Conservation (phyloP, 2,888 invertebrate species). For the Poecilobothrus nobilitatus region DNA sequence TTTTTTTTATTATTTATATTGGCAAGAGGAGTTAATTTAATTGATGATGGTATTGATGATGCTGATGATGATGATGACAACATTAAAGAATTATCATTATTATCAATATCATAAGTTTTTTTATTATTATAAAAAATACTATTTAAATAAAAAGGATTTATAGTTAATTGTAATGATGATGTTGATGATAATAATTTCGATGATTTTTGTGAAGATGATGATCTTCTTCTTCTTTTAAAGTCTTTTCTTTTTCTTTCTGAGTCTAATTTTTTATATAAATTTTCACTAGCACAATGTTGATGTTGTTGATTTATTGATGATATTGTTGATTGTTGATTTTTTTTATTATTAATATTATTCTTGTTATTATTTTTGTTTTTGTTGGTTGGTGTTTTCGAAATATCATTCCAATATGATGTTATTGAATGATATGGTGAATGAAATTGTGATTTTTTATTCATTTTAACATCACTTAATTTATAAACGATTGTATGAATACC, state of each 20-base stretch:
- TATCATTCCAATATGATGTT: neutral
- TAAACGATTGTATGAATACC: conserved; percentile 77
- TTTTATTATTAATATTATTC: too few relatives aligned
- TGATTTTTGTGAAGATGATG: conserved; percentile 43
- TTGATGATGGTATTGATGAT: neutral
- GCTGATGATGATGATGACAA: neutral
- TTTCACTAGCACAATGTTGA: conserved; percentile 37
- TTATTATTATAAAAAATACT: neutral
- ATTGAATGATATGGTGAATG: neutral
- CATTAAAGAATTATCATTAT: neutral
- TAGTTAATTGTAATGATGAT: conserved; percentile 38
- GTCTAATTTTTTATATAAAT: conserved; percentile 33
- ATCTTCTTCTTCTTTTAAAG: conserved; percentile 34
- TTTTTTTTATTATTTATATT: neutral
- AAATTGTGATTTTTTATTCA: conserved; percentile 26
- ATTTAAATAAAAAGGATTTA: neutral
- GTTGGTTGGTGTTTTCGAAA: neutral
- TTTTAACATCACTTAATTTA: conserved; percentile 65
- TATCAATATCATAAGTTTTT: neutral
- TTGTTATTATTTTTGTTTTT: too few relatives aligned
- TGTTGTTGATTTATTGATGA: conserved; percentile 17
- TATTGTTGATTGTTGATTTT: neutral
- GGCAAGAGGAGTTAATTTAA: neutral
- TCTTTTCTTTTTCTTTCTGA: conserved; percentile 23
- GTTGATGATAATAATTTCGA: conserved; percentile 45